These are phyloP conservation scores for Dendrolimus houi DNA, from an alignment of 2,888 invertebrate species.

Conservation along the genomic window DNA sequence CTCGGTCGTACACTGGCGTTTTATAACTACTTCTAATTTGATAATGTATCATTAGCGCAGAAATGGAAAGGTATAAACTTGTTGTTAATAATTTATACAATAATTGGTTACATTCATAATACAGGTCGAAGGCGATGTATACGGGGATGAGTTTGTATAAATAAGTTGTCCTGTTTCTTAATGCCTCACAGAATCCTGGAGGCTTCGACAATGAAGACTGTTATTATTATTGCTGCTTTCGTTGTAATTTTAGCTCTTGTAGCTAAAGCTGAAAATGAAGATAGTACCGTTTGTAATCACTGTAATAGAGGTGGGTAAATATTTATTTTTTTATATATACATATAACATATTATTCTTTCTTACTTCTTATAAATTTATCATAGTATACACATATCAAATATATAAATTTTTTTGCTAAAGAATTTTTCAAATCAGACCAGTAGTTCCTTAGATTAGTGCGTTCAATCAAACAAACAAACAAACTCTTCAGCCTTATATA, in stretches of 20 bases:
- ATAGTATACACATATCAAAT: too few relatives aligned
- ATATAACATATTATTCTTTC: too few relatives aligned
- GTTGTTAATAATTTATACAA: conserved; percentile 1
- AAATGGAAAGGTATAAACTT: conserved; percentile 19
- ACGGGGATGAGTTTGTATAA: conserved; percentile 31
- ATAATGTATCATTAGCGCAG: conserved; percentile 5
- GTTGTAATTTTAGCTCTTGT: conserved; percentile 19
- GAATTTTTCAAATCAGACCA: too few relatives aligned
- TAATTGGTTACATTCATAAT: conserved; percentile 13
- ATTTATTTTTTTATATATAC: too few relatives aligned
- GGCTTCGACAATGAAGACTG: conserved; percentile 36
- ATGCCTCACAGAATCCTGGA: conserved; percentile 24
- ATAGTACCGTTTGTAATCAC: background rate
- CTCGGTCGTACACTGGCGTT: conserved; percentile 2
- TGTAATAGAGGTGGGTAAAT: too few relatives aligned
- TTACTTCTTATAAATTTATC: too few relatives aligned
- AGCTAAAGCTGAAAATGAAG: conserved; percentile 11
- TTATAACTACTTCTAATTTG: background rate
- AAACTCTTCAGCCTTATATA: too few relatives aligned
- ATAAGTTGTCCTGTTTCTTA: conserved; percentile 22
- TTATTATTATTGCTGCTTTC: conserved; percentile 25
- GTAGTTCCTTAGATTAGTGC: too few relatives aligned
- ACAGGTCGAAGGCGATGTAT: conserved; percentile 15
- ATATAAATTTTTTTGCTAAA: too few relatives aligned
- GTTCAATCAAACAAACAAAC: too few relatives aligned